Evolutionary conservation across 2,797 vertebrate genomes (phyloP).

Genomic region (Platyrinchus mystaceus): DNA sequence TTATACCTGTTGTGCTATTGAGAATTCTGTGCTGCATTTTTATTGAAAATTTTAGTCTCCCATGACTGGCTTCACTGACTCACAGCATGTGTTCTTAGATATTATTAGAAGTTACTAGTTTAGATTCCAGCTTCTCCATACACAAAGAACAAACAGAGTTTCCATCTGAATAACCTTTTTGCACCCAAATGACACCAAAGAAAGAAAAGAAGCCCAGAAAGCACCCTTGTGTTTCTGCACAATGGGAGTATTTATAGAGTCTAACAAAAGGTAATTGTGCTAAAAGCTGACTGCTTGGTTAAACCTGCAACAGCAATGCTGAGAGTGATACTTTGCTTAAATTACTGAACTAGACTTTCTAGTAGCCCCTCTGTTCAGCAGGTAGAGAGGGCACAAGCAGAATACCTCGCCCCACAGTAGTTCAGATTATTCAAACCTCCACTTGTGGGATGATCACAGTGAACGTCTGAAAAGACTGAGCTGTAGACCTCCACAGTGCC

Average conservation of each 20-base stretch:
- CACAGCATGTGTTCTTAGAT: background rate
- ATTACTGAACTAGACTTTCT: background rate
- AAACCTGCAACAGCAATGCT: background rate
- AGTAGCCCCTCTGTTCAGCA: background rate
- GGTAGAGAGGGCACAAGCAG: background rate
- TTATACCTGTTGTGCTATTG: background rate
- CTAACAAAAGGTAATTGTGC: background rate
- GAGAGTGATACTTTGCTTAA: background rate
- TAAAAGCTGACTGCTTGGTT: background rate
- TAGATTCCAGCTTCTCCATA: background rate
- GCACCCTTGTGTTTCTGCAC: background rate
- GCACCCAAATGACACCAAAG: background rate
- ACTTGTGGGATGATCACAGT: background rate
- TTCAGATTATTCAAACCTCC: background rate
- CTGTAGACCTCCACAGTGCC: background rate
- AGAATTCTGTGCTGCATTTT: background rate
- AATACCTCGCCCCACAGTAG: background rate
- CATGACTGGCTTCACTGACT: background rate
- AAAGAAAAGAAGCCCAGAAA: background rate
- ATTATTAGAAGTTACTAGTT: background rate
- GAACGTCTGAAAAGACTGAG: background rate
- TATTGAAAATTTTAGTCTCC: background rate
- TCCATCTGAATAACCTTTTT: background rate
- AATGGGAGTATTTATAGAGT: background rate
- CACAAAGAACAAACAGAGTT: background rate